These are phyloP conservation scores for Doryteuthis pealeii DNA, from an alignment of 1,140 invertebrate species.

Conservation along the genomic window DNA sequence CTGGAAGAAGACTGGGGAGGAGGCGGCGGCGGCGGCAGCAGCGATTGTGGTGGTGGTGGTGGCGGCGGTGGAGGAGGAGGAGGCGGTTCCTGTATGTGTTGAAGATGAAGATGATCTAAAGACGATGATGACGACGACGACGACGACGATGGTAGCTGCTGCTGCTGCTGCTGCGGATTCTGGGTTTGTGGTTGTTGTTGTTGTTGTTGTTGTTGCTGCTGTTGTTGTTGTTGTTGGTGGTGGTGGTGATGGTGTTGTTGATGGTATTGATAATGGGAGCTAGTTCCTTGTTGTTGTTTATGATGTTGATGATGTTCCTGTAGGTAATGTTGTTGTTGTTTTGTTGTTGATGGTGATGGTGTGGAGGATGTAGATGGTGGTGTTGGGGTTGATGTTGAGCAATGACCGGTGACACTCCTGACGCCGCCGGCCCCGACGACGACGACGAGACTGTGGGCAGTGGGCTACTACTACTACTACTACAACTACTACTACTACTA, in stretches of 20 bases:
- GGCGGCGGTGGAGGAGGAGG: no score
- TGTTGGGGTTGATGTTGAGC: not conserved
- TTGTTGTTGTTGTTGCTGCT: not conserved
- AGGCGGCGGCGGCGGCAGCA: not conserved
- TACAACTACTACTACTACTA: no score
- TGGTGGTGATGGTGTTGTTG: not conserved
- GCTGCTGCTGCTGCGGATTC: not conserved
- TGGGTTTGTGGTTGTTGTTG: not conserved
- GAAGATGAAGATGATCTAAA: not conserved
- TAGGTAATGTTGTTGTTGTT: not conserved
- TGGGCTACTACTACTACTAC: no score
- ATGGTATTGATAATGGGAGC: not conserved
- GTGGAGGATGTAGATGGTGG: not conserved
- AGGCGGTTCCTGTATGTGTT: no score
- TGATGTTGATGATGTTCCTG: not conserved
- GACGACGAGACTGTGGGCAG: no score
- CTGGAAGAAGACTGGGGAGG: not conserved
- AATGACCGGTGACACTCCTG: no score
- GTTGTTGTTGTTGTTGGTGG: not conserved
- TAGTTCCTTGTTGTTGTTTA: not conserved
- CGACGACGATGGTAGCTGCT: not conserved
- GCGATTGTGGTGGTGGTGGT: no score
- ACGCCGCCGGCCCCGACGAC: no score
- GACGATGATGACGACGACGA: not conserved
- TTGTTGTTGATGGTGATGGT: not conserved